Evolutionary conservation across 2,797 vertebrate genomes (phyloP), one percentile per base, ranked within the genome.

Genomic region (Pseudomugil tenellus): DNA sequence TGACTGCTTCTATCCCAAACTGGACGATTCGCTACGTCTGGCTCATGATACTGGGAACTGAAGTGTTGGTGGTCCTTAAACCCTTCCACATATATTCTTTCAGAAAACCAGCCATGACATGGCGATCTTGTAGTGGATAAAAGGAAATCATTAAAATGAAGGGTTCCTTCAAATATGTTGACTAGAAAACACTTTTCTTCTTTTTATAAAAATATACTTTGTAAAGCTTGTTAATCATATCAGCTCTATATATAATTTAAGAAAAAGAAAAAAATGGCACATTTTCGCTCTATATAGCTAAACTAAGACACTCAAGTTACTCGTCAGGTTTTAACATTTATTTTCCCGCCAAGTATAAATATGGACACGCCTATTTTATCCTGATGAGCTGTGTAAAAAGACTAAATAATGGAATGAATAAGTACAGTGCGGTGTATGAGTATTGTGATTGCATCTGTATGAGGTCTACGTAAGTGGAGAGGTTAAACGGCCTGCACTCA

Each of bases 401-500:
- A 10, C 13, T 5, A n/a, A 46, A n/a, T 41, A 69, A 41, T 28
- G 3, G n/a, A 26, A 26, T 62, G 61, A 59, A 66, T 46, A 21
- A 46, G 49, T 28, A 26, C 37, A 4, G 53, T 2, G 59, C 4
- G 0, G 35, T 48, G 49, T 64, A 9, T 74, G 21, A 48, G 74
- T 62, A 67, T 65, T 64, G 59, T 70, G 63, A 4, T 9, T 66
- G 8, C 29, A 14, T 62, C 70, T 10, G 76, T 63, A 70, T 82
- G 64, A 75, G 70, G 79, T 67, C 63, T 56, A 74, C 74, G 79
- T 85, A 90, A 89, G 87, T 29, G 71, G 89, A 92, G 89, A 92
- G 82, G 84, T 77, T 84, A 84, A 79, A 79, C 82, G 74, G 74
- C 58, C 58, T 57, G 77, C 84, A 74, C 79, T 84, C 84, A 90